Percentiles rank a stretch among this genome's conserved stretches.
These are phyloP conservation scores for Ginglymostoma cirratum DNA, from an alignment of 2,113 vertebrate genomes.

Conservation along the genomic window DNA sequence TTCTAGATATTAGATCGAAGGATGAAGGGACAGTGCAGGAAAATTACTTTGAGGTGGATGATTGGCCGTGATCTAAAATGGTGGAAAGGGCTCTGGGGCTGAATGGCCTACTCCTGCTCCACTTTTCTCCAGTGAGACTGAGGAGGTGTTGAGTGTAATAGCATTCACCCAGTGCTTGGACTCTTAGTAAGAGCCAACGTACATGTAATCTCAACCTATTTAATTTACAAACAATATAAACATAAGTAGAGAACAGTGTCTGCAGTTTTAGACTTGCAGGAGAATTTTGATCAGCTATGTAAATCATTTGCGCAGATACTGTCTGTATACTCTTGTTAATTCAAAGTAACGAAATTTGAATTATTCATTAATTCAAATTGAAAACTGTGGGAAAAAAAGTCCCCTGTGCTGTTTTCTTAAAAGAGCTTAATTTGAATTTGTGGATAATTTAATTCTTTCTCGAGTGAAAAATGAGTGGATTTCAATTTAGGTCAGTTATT, in stretches of 20 bases:
- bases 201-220: background rate
- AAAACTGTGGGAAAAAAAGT: background rate
- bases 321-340: conserved; percentile 2
- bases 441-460: background rate
- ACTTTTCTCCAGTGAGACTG: background rate
- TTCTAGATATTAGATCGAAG: too few relatives aligned
- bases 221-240: background rate
- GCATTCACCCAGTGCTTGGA: background rate
- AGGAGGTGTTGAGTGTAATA: background rate
- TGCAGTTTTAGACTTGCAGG: background rate
- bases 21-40: too few relatives aligned
- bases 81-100: too few relatives aligned
- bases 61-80: too few relatives aligned
- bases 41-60: too few relatives aligned
- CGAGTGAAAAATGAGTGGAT: background rate
- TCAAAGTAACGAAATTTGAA: conserved; percentile 18
- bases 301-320: conserved; percentile 17
- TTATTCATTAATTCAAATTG: conserved; percentile 16
- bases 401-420: background rate
- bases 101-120: too few relatives aligned
- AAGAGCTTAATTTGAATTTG: conserved; percentile 14
- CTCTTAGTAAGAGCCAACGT: background rate
- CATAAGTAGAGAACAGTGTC: background rate
- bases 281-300: conserved; percentile 1
- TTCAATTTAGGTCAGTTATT: background rate